phyloP scores from a whole-genome alignment of 2,888 invertebrate genomes.

The Brenthis daphne region DNA sequence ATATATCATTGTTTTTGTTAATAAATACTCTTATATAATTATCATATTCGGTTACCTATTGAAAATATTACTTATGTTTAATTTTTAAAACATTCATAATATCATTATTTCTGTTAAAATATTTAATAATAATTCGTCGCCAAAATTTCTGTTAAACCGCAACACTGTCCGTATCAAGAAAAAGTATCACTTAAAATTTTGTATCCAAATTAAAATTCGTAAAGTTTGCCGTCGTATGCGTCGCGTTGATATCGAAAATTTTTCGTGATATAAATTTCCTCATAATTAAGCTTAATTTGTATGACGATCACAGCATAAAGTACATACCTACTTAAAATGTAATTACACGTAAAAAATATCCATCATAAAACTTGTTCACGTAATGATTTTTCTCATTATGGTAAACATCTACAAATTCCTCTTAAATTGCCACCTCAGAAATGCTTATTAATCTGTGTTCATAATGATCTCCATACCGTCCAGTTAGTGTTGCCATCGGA shows the following conservation, averaged over 20 bases:
- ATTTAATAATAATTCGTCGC: background rate
- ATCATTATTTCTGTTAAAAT: background rate
- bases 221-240: conserved; percentile 60
- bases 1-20: too few relatives aligned
- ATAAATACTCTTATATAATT: too few relatives aligned
- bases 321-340: conserved; percentile 42
- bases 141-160: conserved; percentile 35
- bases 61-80: too few relatives aligned
- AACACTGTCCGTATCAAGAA: conserved; percentile 57
- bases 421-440: conserved; percentile 35
- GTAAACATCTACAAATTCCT: conserved; percentile 31
- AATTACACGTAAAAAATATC: conserved; percentile 39
- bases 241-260: conserved; percentile 45
- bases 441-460: conserved; percentile 60
- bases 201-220: conserved; percentile 74
- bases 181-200: conserved; percentile 66
- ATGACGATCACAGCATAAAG: conserved; percentile 46
- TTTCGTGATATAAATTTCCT: conserved; percentile 55
- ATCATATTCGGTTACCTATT: too few relatives aligned
- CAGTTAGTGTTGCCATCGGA: conserved; percentile 62
- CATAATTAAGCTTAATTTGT: conserved; percentile 65
- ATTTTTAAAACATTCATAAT: too few relatives aligned
- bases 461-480: conserved; percentile 60
- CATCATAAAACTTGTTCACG: conserved; percentile 16
- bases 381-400: conserved; percentile 35